These are phyloP conservation scores for Hyposoter didymator DNA, from an alignment of 2,888 invertebrate species.

Conservation along the genomic window DNA sequence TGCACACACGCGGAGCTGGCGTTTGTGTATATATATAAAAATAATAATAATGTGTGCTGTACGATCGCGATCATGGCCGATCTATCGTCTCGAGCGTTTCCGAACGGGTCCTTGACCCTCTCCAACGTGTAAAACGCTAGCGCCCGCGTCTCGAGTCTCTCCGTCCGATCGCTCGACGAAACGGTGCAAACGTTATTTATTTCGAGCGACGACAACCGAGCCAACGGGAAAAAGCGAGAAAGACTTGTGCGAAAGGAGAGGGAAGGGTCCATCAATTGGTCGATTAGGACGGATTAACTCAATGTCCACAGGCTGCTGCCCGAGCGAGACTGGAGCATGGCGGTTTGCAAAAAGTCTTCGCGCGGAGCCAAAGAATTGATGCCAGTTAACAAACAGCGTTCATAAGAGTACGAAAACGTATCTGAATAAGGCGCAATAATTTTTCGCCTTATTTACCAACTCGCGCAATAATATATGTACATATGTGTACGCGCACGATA, in stretches of 20 bases:
- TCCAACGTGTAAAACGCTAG: conserved; percentile 55
- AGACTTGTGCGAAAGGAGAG: conserved; percentile 12
- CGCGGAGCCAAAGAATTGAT: conserved; percentile 12
- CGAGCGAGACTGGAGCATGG: conserved; percentile 39
- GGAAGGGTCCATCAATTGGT: conserved; percentile 62
- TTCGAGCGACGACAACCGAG: conserved; percentile 47
- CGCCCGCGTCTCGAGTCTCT: conserved; percentile 31
- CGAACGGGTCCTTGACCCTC: conserved; percentile 76
- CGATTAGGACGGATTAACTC: conserved; percentile 69
- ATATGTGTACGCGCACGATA: neutral
- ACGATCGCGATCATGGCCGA: conserved; percentile 69
- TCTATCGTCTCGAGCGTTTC: conserved; percentile 74
- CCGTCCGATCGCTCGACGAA: conserved; percentile 55
- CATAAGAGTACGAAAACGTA: conserved; percentile 1
- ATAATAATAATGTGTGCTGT: conserved; percentile 6
- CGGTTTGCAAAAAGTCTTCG: conserved; percentile 36
- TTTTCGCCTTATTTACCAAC: conserved; percentile 12
- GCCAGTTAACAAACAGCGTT: neutral
- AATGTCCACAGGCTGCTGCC: conserved; percentile 19
- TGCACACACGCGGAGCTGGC: conserved; percentile 2
- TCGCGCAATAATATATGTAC: neutral
- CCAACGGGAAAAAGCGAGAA: conserved; percentile 6
- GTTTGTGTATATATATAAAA: neutral
- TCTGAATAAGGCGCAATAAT: conserved; percentile 12
- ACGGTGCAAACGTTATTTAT: conserved; percentile 55